Conservation (phyloP, 2,113 vertebrate species). For the Edolisoma coerulescens region DNA sequence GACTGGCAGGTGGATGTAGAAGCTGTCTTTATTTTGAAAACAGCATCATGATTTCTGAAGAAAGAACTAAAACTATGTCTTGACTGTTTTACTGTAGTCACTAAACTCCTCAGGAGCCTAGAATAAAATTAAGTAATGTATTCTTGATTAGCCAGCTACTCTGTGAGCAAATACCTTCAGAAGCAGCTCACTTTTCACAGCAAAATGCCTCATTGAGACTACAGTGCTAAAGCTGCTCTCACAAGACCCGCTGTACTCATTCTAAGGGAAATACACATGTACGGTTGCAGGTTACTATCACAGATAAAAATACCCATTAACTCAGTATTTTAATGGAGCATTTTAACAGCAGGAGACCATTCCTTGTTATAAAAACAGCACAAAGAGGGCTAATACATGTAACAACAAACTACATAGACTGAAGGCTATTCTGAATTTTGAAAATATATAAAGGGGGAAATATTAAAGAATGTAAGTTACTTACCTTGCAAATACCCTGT, state of each 20-base stretch:
- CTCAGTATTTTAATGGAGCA: not conserved
- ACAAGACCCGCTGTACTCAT: not conserved
- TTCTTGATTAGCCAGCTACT: not conserved
- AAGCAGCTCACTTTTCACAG: not conserved
- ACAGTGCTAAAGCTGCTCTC: not conserved
- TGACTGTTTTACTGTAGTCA: not conserved
- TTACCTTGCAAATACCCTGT: conserved; percentile 97
- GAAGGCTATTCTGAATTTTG: not conserved
- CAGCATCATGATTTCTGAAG: not conserved
- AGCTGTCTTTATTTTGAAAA: not conserved
- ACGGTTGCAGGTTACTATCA: not conserved
- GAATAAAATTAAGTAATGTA: not conserved
- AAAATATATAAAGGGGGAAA: not conserved
- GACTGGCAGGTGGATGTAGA: not conserved
- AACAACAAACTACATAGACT: not conserved
- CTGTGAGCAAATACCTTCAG: not conserved
- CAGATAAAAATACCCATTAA: not conserved
- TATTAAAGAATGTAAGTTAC: not conserved
- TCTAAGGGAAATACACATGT: not conserved
- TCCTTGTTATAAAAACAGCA: not conserved
- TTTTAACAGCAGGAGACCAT: not conserved
- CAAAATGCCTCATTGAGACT: not conserved
- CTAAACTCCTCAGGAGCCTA: not conserved
- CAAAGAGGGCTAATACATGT: not conserved
- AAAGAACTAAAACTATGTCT: not conserved